phyloP scores from a whole-genome alignment of 2,113 vertebrate genomes.

The Pavo muticus region DNA sequence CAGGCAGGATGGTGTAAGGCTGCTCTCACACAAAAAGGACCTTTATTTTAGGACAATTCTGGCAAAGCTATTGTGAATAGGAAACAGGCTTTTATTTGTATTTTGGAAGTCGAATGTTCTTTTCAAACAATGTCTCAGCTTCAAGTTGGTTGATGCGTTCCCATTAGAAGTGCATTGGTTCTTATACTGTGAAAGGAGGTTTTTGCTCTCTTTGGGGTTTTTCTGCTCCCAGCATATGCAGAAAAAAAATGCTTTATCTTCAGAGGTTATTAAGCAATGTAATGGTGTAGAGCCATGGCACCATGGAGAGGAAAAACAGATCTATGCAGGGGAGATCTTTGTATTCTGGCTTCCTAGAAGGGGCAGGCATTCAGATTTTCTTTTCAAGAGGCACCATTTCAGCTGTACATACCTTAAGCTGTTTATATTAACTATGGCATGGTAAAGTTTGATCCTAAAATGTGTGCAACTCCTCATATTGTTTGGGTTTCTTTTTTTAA shows the following conservation, averaged over 20 bases:
- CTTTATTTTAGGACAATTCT: background rate
- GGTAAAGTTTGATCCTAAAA: constrained; percentile 43
- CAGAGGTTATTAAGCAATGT: background rate
- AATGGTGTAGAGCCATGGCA: background rate
- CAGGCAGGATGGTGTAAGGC: background rate
- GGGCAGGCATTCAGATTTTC: background rate
- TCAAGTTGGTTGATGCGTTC: background rate
- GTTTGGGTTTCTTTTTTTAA: background rate
- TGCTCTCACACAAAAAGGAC: background rate
- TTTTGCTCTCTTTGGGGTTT: background rate
- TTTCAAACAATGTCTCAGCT: background rate
- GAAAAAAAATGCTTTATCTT: background rate
- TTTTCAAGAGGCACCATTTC: constrained; percentile 11
- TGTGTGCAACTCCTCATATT: background rate
- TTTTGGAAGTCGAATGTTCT: background rate
- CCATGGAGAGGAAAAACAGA: background rate
- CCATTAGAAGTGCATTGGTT: background rate
- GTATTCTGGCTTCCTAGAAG: background rate
- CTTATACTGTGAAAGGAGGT: background rate
- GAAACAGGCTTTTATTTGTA: background rate
- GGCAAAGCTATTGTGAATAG: constrained; percentile 7
- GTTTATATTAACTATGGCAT: constrained; percentile 24
- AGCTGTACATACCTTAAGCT: constrained; percentile 56
- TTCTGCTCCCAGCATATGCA: background rate
- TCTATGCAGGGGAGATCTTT: background rate